phyloP scores from a whole-genome alignment of 2,113 vertebrate species.

The Mirza zaza region DNA sequence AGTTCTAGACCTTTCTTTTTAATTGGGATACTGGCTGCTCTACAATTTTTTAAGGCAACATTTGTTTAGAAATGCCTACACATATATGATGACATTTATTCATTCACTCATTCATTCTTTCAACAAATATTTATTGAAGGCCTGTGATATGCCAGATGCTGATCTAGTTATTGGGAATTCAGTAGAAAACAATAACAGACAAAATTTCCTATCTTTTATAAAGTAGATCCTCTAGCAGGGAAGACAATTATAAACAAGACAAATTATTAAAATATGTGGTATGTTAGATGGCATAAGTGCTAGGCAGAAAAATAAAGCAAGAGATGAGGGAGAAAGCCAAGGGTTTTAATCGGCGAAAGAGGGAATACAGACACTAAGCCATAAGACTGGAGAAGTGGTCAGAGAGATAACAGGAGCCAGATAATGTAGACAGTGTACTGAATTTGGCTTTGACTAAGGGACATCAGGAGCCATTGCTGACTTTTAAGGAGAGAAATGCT shows the following conservation, averaged over 20 bases:
- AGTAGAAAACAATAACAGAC: background rate
- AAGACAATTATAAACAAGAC: background rate
- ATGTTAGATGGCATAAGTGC: background rate
- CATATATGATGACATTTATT: background rate
- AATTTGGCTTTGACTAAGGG: background rate
- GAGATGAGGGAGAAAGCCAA: background rate
- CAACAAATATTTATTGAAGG: background rate
- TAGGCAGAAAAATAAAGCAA: background rate
- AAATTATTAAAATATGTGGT: background rate
- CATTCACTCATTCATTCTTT: background rate
- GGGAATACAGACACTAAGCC: background rate
- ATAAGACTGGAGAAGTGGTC: background rate
- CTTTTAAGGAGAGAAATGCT: background rate
- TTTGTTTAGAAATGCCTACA: background rate
- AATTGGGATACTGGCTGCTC: background rate
- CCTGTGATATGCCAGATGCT: background rate
- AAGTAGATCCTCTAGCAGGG: background rate
- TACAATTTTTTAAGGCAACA: background rate
- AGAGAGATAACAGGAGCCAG: background rate
- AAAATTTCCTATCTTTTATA: background rate
- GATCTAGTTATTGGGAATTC: background rate
- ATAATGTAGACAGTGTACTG: rapidly evolving
- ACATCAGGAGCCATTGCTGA: background rate
- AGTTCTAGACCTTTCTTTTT: background rate
- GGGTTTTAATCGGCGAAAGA: background rate